A percentile compares a stretch with the other conserved stretches of the same genome.
Conservation (phyloP, 2,797 vertebrate genomes). For the Triplophysa bombifrons region DNA sequence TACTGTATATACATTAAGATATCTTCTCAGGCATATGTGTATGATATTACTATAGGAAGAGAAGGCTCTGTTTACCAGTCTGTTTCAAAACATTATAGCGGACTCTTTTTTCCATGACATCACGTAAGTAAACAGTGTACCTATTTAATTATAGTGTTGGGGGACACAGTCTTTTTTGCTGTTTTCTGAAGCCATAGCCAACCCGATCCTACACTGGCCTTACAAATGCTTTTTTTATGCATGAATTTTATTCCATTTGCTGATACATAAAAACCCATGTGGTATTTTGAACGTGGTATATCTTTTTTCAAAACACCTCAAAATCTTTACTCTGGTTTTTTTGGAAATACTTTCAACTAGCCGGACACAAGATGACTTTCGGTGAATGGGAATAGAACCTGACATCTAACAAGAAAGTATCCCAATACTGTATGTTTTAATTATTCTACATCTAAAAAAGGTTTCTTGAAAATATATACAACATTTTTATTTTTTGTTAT, state of each 20-base stretch:
- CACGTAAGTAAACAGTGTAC: constrained; percentile 44
- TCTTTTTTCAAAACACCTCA: not conserved
- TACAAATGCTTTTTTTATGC: not conserved
- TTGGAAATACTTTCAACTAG: not conserved
- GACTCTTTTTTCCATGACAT: constrained; percentile 55
- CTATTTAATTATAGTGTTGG: constrained; percentile 42
- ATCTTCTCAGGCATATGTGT: not conserved
- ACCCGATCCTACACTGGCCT: not conserved
- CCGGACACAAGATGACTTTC: not conserved
- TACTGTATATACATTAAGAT: no score
- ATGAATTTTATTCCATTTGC: not conserved
- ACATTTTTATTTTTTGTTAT: not conserved
- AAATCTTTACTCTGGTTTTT: not conserved
- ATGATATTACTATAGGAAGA: not conserved
- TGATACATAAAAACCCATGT: not conserved
- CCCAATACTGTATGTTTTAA: not conserved
- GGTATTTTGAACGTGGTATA: not conserved
- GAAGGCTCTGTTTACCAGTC: constrained; percentile 31
- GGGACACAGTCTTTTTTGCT: constrained; percentile 33
- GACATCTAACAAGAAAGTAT: no score
- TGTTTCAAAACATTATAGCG: constrained; percentile 44
- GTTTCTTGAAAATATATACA: not conserved
- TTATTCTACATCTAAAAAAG: not conserved
- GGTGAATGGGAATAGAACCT: no score
- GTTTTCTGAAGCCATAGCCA: constrained; percentile 24